Evolutionary conservation across 2,888 invertebrate genomes (phyloP), one percentile per base, ranked within the genome.

Genomic region (Ceratothoa steindachneri): DNA sequence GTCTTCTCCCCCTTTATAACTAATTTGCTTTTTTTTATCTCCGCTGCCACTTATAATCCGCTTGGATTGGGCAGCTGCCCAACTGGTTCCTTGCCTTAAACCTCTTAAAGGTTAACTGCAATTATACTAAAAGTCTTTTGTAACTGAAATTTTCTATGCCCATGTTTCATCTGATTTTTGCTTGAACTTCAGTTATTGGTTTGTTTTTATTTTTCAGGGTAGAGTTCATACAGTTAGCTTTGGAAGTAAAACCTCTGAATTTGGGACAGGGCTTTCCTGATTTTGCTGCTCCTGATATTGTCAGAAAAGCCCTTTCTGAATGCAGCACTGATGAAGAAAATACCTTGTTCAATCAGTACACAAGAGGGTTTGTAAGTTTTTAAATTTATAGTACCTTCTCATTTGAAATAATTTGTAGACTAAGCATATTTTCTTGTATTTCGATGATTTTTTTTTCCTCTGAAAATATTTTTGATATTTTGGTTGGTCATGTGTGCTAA

Each of bases 261-360:
- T 87, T 98, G 27, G 97, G 97, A 0, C 96, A 95, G 87, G 97
- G 97, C 0, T 97, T 97, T 84, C 95, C 97, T 0, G 96, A 97
- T 85, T 97, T 91, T 85, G 89, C 91, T 80, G 89, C 93, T 2
- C 96, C 97, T 0, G 87, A 89, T 64, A 90, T 91, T 86, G 91
- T 97, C 0, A 67, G 75, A 19, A 75, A 78, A 27, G 78, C 78
- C 19, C 67, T 78, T n/a, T 52, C 78, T 3, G 9, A 73, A 24
- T 72, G 71, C 19, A 29, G 53, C 24, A 90, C 90, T 0, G 88
- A 92, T 81, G 88, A 89, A 74, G 87, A 89, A 0, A 91, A 95
- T 85, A 89, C 89, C 24, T 85, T 93, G 7, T 83, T 93, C 41
- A 91, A 97, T 84, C 97, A 98, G 83, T 98, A 98, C 82, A 95